Evolutionary conservation across 2,113 vertebrate species (phyloP).

Genomic region (Bos indicus): DNA sequence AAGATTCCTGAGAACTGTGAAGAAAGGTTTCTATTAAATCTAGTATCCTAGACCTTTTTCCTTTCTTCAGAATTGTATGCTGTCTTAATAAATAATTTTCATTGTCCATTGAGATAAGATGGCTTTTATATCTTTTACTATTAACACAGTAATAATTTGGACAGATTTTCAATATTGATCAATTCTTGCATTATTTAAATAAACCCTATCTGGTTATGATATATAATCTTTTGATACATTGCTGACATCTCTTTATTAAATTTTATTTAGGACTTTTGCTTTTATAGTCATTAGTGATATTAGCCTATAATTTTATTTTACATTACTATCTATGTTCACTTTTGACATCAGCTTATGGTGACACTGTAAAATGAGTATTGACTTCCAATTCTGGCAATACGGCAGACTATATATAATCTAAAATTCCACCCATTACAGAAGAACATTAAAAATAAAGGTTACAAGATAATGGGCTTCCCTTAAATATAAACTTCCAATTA

Average conservation of each 20-base stretch:
- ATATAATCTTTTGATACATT: not conserved
- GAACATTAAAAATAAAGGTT: not conserved
- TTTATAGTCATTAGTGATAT: not conserved
- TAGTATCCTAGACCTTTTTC: not conserved
- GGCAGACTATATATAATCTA: not conserved
- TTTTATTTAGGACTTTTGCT: not conserved
- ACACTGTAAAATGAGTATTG: not conserved
- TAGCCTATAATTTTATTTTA: not conserved
- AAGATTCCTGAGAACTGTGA: not conserved
- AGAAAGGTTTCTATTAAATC: not conserved
- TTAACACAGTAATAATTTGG: not conserved
- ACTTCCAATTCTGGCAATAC: not conserved
- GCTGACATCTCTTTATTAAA: not conserved
- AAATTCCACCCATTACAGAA: not conserved
- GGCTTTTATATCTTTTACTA: not conserved
- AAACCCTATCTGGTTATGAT: not conserved
- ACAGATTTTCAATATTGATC: not conserved
- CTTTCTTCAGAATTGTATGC: not conserved
- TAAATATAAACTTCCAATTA: not conserved
- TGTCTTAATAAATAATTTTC: not conserved
- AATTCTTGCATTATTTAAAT: not conserved
- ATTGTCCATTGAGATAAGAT: not conserved
- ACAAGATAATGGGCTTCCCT: not conserved
- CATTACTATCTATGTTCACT: not conserved
- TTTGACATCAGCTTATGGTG: not conserved